phyloP scores from a whole-genome alignment of 2,797 vertebrate genomes.

The Myotis daubentonii region DNA sequence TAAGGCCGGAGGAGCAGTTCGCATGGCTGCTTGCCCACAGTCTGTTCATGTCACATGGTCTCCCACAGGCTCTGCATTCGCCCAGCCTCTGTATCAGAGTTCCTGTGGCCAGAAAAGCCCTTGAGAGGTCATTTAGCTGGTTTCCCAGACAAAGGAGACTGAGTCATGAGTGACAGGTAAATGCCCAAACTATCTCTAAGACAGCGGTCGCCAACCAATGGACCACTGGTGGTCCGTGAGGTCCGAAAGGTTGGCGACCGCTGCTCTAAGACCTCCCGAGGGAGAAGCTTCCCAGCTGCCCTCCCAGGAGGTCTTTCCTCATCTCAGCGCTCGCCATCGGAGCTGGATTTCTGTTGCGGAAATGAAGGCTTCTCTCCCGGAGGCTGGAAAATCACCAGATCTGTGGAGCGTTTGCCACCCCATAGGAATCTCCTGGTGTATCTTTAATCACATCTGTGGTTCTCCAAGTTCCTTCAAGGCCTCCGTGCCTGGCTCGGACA shows the following conservation, averaged over 20 bases:
- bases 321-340: neutral
- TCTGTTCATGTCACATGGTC: neutral
- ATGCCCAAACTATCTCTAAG: constrained; percentile 6
- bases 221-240: no score
- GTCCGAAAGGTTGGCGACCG: no score
- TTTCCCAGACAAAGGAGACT: neutral
- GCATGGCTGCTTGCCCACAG: neutral
- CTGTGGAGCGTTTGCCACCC: neutral
- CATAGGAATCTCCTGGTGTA: neutral
- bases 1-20: neutral
- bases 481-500: neutral
- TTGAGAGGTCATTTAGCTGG: neutral
- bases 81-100: neutral
- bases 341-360: neutral
- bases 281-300: neutral
- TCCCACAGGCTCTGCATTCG: neutral
- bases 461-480: neutral
- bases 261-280: neutral
- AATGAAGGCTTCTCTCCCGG: neutral
- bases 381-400: neutral
- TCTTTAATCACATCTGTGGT: neutral
- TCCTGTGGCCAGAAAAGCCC: neutral
- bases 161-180: neutral
- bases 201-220: no score
- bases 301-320: neutral